These are phyloP conservation scores for Xestia ashworthii DNA, from an alignment of 2,888 invertebrate species.

Conservation along the genomic window DNA sequence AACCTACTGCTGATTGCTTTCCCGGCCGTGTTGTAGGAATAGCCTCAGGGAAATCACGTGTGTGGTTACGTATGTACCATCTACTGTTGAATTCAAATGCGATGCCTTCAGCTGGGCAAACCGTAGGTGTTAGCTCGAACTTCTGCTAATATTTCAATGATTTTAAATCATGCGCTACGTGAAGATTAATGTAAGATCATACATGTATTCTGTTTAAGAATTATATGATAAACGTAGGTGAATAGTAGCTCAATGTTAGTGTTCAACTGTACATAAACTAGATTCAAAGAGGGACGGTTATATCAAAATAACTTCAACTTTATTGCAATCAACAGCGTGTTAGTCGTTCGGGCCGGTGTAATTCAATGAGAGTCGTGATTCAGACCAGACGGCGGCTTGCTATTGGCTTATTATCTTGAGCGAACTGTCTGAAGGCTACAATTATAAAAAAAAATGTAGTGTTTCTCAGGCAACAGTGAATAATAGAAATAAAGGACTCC, in stretches of 20 bases:
- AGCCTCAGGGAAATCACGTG: conserved; percentile 55
- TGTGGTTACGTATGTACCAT: conserved; percentile 45
- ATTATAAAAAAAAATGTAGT: conserved; percentile 35
- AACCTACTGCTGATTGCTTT: conserved; percentile 46
- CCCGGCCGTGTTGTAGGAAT: conserved; percentile 33
- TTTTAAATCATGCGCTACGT: background rate
- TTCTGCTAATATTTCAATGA: conserved; percentile 1
- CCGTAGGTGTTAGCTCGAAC: background rate
- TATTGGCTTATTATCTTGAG: conserved; percentile 39
- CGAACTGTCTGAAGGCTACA: conserved; percentile 27
- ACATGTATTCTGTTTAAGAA: background rate
- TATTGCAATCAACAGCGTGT: conserved; percentile 19
- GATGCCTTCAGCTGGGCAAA: conserved; percentile 8
- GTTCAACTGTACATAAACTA: background rate
- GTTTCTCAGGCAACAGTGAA: conserved; percentile 4
- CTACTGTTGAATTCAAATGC: conserved; percentile 28
- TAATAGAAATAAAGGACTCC: conserved; percentile 17
- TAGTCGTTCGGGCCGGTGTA: conserved; percentile 3
- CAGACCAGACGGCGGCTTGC: conserved; percentile 25
- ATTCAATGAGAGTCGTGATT: conserved; percentile 38
- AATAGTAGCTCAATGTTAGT: background rate
- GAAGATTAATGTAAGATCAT: background rate
- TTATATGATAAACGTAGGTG: background rate
- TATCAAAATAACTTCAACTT: conserved; percentile 1
- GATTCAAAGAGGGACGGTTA: background rate